Percentiles rank a stretch among this genome's conserved stretches.
Conservation (phyloP, 2,797 vertebrate species). For the Pagetopsis macropterus region DNA sequence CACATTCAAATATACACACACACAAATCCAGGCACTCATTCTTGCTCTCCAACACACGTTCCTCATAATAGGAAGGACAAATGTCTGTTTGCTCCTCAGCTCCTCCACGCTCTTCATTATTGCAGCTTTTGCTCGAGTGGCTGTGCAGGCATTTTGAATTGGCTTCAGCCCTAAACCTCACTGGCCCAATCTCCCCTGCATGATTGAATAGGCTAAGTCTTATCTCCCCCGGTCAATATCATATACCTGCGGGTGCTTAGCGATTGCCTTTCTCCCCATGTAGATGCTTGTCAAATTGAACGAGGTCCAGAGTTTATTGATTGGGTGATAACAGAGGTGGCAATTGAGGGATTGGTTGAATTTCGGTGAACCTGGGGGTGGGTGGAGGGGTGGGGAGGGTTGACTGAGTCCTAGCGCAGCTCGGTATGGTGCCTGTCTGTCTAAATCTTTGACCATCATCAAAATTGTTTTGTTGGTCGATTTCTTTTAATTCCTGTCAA, state of each 20-base stretch:
- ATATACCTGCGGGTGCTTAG: slow-evolving; percentile 80
- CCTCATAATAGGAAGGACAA: slow-evolving; percentile 52
- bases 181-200: slow-evolving; percentile 72
- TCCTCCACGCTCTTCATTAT: slow-evolving; percentile 62
- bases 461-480: background rate
- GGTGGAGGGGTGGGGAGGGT: background rate
- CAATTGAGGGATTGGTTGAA: slow-evolving; percentile 75
- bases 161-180: slow-evolving; percentile 71
- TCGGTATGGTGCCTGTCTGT: background rate
- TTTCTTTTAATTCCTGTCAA: too few species aligned
- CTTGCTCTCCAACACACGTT: slow-evolving; percentile 23
- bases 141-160: slow-evolving; percentile 63
- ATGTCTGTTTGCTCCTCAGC: slow-evolving; percentile 59
- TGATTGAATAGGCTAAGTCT: slow-evolving; percentile 81
- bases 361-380: slow-evolving; percentile 40
- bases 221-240: slow-evolving; percentile 83
- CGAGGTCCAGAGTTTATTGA: slow-evolving; percentile 81
- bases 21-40: background rate
- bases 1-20: background rate
- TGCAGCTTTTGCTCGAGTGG: slow-evolving; percentile 63
- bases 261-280: slow-evolving; percentile 78
- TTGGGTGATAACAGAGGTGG: slow-evolving; percentile 83
- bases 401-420: slow-evolving; percentile 22
- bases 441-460: slow-evolving; percentile 2
- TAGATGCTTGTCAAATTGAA: slow-evolving; percentile 85